phyloP scores from a whole-genome alignment of 2,113 vertebrate genomes.

The Pelvicachromis taeniatus region DNA sequence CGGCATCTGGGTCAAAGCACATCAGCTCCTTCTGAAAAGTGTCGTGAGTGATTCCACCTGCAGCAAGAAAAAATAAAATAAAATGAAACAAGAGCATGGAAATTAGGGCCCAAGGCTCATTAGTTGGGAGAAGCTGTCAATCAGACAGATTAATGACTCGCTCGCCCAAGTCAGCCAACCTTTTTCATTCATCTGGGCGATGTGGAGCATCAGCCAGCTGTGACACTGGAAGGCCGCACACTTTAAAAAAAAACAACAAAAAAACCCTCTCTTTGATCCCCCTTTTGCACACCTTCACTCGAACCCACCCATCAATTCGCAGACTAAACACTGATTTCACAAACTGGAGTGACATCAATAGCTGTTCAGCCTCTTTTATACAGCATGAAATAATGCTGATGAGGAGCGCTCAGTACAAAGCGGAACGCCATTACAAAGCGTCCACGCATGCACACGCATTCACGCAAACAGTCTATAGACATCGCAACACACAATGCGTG shows the following conservation, averaged over 20 bases:
- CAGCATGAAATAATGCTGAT: background rate
- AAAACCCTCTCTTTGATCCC: background rate
- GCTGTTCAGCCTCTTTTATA: background rate
- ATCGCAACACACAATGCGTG: conserved; percentile 36
- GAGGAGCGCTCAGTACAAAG: conserved; percentile 10
- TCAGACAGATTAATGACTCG: conserved; percentile 21
- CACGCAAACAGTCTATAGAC: conserved; percentile 36
- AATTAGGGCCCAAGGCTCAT: conserved; percentile 4
- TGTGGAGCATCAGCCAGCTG: background rate
- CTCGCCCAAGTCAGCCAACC: background rate
- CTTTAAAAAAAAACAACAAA: background rate
- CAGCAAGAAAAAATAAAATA: background rate
- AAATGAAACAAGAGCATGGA: background rate
- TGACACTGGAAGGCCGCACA: background rate
- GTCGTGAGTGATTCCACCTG: conserved; percentile 97
- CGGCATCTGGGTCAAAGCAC: conserved; percentile 97
- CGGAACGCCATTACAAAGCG: conserved; percentile 5
- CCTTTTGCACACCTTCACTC: background rate
- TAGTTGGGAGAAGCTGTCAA: background rate
- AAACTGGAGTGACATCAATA: background rate
- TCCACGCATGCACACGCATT: background rate
- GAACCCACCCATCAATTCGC: background rate
- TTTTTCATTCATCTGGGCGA: background rate
- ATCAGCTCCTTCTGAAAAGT: conserved; percentile 99
- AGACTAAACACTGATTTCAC: background rate